Percentiles rank a stretch among this genome's conserved stretches.
These are phyloP conservation scores for Thalpophila matura DNA, from an alignment of 2,888 invertebrate genomes.

Conservation along the genomic window DNA sequence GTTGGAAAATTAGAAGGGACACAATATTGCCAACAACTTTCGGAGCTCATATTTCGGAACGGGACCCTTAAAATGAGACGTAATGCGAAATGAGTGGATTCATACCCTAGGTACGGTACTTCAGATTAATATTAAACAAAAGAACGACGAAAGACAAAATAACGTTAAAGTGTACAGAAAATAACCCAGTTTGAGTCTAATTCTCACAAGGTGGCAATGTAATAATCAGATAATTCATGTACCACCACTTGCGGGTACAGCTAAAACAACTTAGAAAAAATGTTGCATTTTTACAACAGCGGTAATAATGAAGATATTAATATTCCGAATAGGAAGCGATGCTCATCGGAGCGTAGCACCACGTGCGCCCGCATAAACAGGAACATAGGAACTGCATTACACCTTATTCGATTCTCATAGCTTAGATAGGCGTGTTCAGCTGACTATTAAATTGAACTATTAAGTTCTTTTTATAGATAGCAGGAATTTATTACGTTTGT, in stretches of 20 bases:
- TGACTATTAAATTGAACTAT: conserved; percentile 54
- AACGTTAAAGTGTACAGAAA: too few relatives aligned
- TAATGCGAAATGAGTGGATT: too few relatives aligned
- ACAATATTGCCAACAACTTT: too few relatives aligned
- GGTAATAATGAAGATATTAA: conserved; percentile 76
- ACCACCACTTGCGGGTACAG: conserved; percentile 35
- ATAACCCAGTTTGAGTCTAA: not conserved
- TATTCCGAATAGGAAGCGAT: conserved; percentile 76
- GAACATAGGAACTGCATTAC: conserved; percentile 84
- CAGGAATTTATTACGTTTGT: conserved; percentile 2
- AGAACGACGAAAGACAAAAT: not conserved
- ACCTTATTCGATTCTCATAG: conserved; percentile 63
- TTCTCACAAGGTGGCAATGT: conserved; percentile 6
- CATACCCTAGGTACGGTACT: not conserved
- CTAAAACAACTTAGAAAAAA: conserved; percentile 37
- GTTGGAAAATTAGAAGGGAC: too few relatives aligned
- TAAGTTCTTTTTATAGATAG: conserved; percentile 15
- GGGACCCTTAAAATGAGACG: too few relatives aligned
- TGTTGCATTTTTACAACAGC: conserved; percentile 38
- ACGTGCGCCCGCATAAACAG: conserved; percentile 86
- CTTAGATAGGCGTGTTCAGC: conserved; percentile 65
- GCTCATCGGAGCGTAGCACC: conserved; percentile 72
- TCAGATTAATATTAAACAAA: too few relatives aligned
- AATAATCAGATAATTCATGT: conserved; percentile 21
- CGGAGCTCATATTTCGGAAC: too few relatives aligned